Percentiles rank a stretch among this genome's conserved stretches.
Conservation (phyloP, 2,797 vertebrate species). For the Triplophysa bombifrons region DNA sequence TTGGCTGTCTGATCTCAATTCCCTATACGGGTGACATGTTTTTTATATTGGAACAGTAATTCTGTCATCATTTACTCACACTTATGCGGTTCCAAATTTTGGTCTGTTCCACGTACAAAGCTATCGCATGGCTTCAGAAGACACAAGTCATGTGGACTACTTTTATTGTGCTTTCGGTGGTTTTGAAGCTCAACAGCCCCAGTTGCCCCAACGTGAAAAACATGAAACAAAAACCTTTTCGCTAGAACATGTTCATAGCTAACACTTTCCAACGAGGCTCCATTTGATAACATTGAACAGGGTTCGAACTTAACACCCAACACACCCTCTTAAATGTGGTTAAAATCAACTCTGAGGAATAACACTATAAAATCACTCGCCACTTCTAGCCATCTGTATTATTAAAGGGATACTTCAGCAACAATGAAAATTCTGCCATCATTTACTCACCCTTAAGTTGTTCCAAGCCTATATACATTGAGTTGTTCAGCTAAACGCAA, state of each 20-base stretch:
- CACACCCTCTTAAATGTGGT: too few species aligned
- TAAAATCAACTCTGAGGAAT: too few species aligned
- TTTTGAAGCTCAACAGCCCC: neutral
- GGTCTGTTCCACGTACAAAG: neutral
- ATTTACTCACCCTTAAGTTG: too few species aligned
- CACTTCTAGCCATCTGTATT: too few species aligned
- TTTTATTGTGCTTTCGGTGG: neutral
- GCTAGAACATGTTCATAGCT: too few species aligned
- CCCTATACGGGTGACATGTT: neutral
- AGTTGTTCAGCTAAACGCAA: too few species aligned
- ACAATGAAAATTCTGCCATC: too few species aligned
- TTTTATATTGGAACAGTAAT: neutral
- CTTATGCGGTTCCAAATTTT: conserved; percentile 8
- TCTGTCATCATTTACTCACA: neutral
- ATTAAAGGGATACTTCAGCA: too few species aligned
- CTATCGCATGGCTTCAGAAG: neutral
- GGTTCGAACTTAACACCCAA: too few species aligned
- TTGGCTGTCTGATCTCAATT: neutral
- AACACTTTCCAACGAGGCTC: neutral
- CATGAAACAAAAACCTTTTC: neutral
- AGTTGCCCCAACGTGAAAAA: neutral
- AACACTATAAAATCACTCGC: too few species aligned
- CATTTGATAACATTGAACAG: too few species aligned
- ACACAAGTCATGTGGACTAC: neutral
- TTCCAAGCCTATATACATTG: too few species aligned